A percentile compares a stretch with the other conserved stretches of the same genome.
Evolutionary conservation across 1,140 invertebrate species (phyloP).

Genomic region (Macrocentrus cingulum): DNA sequence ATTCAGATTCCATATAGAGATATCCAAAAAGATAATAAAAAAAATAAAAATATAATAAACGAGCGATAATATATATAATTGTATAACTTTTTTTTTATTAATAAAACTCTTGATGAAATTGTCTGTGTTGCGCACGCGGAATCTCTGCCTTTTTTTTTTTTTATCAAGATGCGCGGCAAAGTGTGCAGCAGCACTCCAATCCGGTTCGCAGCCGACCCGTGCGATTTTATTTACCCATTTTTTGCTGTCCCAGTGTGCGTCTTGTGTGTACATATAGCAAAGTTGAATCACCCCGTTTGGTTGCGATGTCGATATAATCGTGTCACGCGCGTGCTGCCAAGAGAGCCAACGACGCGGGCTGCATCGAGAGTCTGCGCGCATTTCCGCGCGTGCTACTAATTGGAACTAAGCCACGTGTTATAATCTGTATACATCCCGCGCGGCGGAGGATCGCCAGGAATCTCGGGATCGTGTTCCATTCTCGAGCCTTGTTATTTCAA

Average conservation of each 20-base stretch:
- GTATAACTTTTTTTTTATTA: no score
- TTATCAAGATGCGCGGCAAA: no score
- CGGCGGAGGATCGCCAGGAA: conserved; percentile 24
- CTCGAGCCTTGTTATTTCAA: conserved; percentile 22
- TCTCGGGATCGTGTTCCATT: conserved; percentile 23
- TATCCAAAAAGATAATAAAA: no score
- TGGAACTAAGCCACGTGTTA: conserved; percentile 27
- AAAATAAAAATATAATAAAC: no score
- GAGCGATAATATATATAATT: no score
- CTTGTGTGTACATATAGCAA: conserved; percentile 3
- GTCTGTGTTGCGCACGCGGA: no score
- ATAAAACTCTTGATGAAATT: no score
- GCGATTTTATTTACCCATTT: neutral
- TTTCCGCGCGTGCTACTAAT: conserved; percentile 29
- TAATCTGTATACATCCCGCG: neutral
- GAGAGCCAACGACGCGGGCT: neutral
- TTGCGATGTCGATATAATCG: conserved; percentile 17
- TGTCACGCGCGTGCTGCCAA: conserved; percentile 22
- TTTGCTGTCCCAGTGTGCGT: no score
- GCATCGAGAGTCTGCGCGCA: conserved; percentile 19
- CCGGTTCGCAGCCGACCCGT: neutral
- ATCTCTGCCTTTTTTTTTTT: no score
- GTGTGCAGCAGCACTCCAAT: no score
- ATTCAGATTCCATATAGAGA: no score
- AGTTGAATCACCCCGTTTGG: conserved; percentile 12